Conservation (phyloP, 1,140 invertebrate species). For the Drosophila neocordata region DNA sequence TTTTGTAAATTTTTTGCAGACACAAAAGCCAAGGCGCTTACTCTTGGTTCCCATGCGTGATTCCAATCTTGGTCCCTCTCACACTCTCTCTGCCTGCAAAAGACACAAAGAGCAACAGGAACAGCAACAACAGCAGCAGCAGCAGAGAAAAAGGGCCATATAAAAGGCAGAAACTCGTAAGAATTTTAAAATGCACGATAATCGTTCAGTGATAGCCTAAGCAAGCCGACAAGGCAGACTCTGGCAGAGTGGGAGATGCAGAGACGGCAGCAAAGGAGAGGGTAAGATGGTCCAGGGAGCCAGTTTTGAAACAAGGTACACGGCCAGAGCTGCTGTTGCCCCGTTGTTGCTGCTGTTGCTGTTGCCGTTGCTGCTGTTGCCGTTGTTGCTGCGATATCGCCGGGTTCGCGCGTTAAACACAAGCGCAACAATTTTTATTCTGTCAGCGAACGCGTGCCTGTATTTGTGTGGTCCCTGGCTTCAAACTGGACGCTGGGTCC, state of each 20-base stretch:
- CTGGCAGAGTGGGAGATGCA: slow-evolving; percentile 15
- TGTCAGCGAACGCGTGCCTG: slow-evolving; percentile 83
- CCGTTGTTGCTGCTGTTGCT: slow-evolving; percentile 27
- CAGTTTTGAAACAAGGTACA: slow-evolving; percentile 75
- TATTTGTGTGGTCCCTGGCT: slow-evolving; percentile 81
- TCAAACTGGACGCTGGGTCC: slow-evolving; percentile 63
- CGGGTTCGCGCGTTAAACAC: slow-evolving; percentile 83
- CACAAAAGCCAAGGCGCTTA: slow-evolving; percentile 71
- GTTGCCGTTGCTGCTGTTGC: slow-evolving; percentile 27
- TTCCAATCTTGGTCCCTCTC: slow-evolving; percentile 62
- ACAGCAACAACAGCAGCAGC: background rate
- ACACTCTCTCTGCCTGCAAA: slow-evolving; percentile 32
- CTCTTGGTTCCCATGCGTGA: slow-evolving; percentile 79
- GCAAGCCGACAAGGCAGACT: slow-evolving; percentile 79
- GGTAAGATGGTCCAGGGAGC: slow-evolving; percentile 54
- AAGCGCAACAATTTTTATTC: slow-evolving; percentile 83
- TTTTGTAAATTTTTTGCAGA: slow-evolving; percentile 42
- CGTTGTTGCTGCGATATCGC: slow-evolving; percentile 69
- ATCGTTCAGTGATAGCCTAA: slow-evolving; percentile 82
- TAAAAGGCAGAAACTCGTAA: slow-evolving; percentile 80
- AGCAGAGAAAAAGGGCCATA: slow-evolving; percentile 68
- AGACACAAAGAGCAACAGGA: slow-evolving; percentile 31
- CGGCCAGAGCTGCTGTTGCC: slow-evolving; percentile 39
- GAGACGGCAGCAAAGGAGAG: background rate
- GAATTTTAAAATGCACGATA: slow-evolving; percentile 83